These are phyloP conservation scores for Anastrepha ludens DNA, from an alignment of 1,140 invertebrate species.

Conservation along the genomic window DNA sequence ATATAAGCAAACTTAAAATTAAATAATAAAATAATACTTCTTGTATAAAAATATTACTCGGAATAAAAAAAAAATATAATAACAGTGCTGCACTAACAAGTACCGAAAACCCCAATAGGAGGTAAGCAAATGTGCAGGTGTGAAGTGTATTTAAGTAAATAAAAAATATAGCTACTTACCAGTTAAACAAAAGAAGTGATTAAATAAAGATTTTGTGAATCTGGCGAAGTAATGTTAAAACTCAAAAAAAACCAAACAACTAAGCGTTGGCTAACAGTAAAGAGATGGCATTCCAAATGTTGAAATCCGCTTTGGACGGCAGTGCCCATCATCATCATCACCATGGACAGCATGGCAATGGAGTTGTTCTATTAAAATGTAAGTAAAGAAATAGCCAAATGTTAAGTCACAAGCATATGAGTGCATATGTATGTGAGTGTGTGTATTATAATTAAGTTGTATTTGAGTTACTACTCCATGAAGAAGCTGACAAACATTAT, in stretches of 20 bases:
- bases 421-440: no score
- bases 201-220: background rate
- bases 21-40: background rate
- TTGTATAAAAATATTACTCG: no score
- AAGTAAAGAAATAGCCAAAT: conserved; percentile 56
- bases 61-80: no score
- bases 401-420: no score
- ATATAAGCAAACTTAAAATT: background rate
- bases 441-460: no score
- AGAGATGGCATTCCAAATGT: conserved; percentile 67
- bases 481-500: no score
- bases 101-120: background rate
- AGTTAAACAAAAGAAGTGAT: background rate
- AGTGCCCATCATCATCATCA: conserved; percentile 58
- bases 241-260: background rate
- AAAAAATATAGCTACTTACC: background rate
- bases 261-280: background rate
- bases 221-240: conserved; percentile 16
- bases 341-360: conserved; percentile 59
- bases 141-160: background rate
- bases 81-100: background rate
- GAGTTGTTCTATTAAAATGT: conserved; percentile 70
- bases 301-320: conserved; percentile 64
- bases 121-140: background rate
- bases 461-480: no score